Conservation (phyloP, 2,113 vertebrate genomes). For the Scomber colias region DNA sequence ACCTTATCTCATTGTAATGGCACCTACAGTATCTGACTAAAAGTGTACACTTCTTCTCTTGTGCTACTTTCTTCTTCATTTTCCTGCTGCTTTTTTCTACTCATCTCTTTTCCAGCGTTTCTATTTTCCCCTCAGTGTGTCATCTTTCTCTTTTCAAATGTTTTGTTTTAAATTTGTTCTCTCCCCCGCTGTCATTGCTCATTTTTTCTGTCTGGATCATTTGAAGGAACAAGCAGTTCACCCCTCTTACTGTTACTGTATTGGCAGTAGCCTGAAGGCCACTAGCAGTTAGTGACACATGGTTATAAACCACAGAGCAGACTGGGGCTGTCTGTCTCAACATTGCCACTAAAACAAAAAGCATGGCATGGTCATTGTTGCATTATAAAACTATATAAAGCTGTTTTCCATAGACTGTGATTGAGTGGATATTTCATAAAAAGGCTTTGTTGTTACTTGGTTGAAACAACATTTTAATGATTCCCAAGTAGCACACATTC, state of each 20-base stretch:
- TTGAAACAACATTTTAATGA: not conserved
- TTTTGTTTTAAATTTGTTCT: not conserved
- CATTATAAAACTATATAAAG: slow-evolving; percentile 5
- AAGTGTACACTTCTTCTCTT: not conserved
- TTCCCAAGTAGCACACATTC: not conserved
- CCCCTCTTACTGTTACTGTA: slow-evolving; percentile 32
- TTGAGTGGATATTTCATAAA: not conserved
- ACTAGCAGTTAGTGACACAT: slow-evolving; percentile 30
- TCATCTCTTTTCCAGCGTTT: not conserved
- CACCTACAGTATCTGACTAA: not conserved
- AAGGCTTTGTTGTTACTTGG: not conserved
- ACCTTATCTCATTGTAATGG: not conserved
- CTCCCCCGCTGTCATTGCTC: slow-evolving; percentile 1
- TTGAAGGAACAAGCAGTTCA: slow-evolving; percentile 33
- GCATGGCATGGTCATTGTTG: not conserved
- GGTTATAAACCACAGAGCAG: slow-evolving; percentile 35
- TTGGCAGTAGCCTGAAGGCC: slow-evolving; percentile 37
- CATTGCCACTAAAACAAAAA: not conserved
- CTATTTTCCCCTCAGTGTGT: not conserved
- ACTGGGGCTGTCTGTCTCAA: slow-evolving; percentile 19
- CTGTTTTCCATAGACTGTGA: not conserved
- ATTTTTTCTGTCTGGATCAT: slow-evolving; percentile 24
- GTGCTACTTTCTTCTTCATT: not conserved
- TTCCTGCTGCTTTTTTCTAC: not conserved
- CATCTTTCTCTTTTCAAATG: not conserved